phyloP scores from a whole-genome alignment of 2,797 vertebrate genomes.

The Channallabes apus region DNA sequence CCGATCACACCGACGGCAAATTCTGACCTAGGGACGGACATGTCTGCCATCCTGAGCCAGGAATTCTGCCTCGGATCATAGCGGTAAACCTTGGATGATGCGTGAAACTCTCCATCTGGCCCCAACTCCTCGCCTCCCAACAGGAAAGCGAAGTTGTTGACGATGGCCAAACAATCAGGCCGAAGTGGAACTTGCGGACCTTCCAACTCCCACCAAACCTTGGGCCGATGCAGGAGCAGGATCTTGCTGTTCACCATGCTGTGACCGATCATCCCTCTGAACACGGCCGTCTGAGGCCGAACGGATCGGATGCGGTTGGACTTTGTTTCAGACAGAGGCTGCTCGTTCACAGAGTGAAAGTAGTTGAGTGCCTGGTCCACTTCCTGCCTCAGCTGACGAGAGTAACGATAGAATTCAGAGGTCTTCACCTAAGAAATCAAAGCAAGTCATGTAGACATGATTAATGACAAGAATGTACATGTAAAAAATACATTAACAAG shows the following conservation, averaged over 20 bases:
- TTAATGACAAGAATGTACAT: neutral
- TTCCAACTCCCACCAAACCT: conserved; percentile 98
- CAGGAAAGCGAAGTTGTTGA: conserved; percentile 97
- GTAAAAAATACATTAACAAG: neutral
- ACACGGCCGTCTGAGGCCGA: conserved; percentile 95
- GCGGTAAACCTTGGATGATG: conserved; percentile 97
- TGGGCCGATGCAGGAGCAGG: conserved; percentile 93
- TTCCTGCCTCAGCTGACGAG: conserved; percentile 91
- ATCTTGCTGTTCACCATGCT: conserved; percentile 99
- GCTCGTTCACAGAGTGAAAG: conserved; percentile 94
- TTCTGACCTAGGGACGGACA: conserved; percentile 97
- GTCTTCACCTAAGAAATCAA: conserved; percentile 87
- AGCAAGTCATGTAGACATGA: neutral
- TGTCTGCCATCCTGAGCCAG: conserved; percentile 97
- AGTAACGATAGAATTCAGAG: conserved; percentile 98
- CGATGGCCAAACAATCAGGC: conserved; percentile 94
- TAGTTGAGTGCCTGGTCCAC: conserved; percentile 95
- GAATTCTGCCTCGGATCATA: conserved; percentile 97
- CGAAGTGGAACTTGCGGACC: conserved; percentile 95
- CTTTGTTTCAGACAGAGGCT: conserved; percentile 92
- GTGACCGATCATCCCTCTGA: conserved; percentile 98
- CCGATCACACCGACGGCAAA: conserved; percentile 98
- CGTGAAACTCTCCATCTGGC: conserved; percentile 96
- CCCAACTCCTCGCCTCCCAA: conserved; percentile 96
- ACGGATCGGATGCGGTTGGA: conserved; percentile 95